Percentiles rank a stretch among this genome's conserved stretches.
These are phyloP conservation scores for Amphiprion percula DNA, from an alignment of 2,113 vertebrate species.

Conservation along the genomic window DNA sequence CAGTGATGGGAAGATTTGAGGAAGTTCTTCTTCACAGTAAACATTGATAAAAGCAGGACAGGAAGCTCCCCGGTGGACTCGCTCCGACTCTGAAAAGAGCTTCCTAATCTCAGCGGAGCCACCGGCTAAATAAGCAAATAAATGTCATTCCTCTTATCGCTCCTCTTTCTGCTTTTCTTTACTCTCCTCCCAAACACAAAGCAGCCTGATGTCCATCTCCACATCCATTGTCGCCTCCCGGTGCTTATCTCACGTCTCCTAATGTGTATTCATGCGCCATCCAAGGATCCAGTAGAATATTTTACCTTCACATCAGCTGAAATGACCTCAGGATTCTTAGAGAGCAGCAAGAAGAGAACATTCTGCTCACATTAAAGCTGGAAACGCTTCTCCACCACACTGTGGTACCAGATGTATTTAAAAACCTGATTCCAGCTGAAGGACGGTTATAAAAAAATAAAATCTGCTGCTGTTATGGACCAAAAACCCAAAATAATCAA, in stretches of 20 bases:
- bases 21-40: constrained; percentile 37
- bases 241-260: neutral
- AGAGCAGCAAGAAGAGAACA: too few relatives aligned
- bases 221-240: neutral
- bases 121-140: constrained; percentile 54
- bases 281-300: neutral
- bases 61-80: constrained; percentile 40
- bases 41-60: constrained; percentile 44
- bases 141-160: constrained; percentile 54
- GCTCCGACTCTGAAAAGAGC: constrained; percentile 38
- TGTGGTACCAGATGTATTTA: too few relatives aligned
- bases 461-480: too few relatives aligned
- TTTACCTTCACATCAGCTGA: neutral
- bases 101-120: constrained; percentile 43
- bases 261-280: constrained; percentile 23
- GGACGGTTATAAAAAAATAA: too few relatives aligned
- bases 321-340: too few relatives aligned
- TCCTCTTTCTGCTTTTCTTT: neutral
- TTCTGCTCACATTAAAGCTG: too few relatives aligned
- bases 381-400: too few relatives aligned
- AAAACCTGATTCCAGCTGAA: too few relatives aligned
- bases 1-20: constrained; percentile 3
- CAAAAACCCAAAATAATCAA: too few relatives aligned
- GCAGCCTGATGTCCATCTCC: constrained; percentile 12
- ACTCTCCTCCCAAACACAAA: constrained; percentile 13